phyloP scores from a whole-genome alignment of 1,140 invertebrate genomes.

The Calycopis cecrops region DNA sequence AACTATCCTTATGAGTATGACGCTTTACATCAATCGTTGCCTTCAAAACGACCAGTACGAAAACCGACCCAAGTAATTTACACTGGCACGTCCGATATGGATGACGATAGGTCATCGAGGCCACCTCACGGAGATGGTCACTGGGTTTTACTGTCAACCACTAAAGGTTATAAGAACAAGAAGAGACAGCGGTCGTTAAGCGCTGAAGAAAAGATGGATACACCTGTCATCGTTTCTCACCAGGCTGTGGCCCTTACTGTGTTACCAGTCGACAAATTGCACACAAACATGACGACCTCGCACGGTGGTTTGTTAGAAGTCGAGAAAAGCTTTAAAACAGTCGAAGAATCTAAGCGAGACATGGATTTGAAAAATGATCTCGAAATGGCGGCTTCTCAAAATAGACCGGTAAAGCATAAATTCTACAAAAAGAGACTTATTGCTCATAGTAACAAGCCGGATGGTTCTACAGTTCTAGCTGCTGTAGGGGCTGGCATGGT shows the following conservation, averaged over 20 bases:
- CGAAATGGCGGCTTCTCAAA: constrained; percentile 35
- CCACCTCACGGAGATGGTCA: constrained; percentile 81
- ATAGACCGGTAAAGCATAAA: constrained; percentile 47
- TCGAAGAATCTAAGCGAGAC: constrained; percentile 76
- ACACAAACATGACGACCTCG: constrained; percentile 81
- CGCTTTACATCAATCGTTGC: constrained; percentile 49
- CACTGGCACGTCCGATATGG: constrained; percentile 47
- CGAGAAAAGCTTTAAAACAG: constrained; percentile 80
- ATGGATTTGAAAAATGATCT: constrained; percentile 60
- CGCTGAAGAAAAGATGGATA: constrained; percentile 34
- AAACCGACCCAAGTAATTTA: constrained; percentile 67
- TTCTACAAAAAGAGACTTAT: constrained; percentile 55
- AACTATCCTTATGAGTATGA: constrained; percentile 78
- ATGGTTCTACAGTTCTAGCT: constrained; percentile 79
- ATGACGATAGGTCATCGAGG: constrained; percentile 63
- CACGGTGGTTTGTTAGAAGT: constrained; percentile 85
- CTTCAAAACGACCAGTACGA: constrained; percentile 54
- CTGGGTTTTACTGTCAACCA: constrained; percentile 85
- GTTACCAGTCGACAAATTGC: constrained; percentile 77
- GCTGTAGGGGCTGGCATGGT: constrained; percentile 86
- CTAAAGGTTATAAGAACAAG: constrained; percentile 80
- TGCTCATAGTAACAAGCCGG: constrained; percentile 40
- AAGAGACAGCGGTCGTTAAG: constrained; percentile 68
- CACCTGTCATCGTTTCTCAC: constrained; percentile 60
- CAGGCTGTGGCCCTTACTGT: constrained; percentile 82